These are phyloP conservation scores for Orestias chungarensis DNA, from an alignment of 2,797 vertebrate species.

Conservation along the genomic window DNA sequence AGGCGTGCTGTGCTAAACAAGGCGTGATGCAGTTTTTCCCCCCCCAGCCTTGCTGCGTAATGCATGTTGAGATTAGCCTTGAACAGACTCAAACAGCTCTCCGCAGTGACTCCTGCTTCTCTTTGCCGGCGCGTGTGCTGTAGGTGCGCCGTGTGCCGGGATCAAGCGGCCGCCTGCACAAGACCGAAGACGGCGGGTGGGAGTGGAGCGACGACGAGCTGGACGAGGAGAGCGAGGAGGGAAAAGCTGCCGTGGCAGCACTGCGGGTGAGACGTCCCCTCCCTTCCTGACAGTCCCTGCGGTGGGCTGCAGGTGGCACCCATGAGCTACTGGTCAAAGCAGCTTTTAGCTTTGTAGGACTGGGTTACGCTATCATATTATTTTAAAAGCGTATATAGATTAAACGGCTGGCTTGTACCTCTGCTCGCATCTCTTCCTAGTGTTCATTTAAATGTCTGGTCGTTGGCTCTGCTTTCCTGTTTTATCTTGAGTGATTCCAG, in stretches of 20 bases:
- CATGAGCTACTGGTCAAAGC: neutral
- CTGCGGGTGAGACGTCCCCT: slow-evolving; percentile 92
- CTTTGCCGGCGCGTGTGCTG: neutral
- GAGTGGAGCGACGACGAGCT: slow-evolving; percentile 99
- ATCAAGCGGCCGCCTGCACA: slow-evolving; percentile 94
- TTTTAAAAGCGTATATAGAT: neutral
- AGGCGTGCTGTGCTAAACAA: neutral
- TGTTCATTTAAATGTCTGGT: slow-evolving; percentile 40
- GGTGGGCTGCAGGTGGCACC: slow-evolving; percentile 34
- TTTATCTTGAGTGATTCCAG: slow-evolving; percentile 31
- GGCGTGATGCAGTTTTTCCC: slow-evolving; percentile 21
- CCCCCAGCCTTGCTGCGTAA: neutral
- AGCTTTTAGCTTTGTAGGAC: neutral
- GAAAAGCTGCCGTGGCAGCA: slow-evolving; percentile 93
- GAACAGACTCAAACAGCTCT: slow-evolving; percentile 1
- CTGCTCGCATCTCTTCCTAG: slow-evolving; percentile 8
- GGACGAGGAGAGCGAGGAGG: slow-evolving; percentile 98
- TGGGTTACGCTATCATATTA: slow-evolving; percentile 2
- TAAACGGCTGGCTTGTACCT: neutral
- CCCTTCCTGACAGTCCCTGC: neutral
- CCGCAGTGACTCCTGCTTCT: neutral
- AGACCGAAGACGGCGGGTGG: slow-evolving; percentile 93
- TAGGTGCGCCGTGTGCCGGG: slow-evolving; percentile 94
- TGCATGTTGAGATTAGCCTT: slow-evolving; percentile 2
- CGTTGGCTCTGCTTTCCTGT: slow-evolving; percentile 52